Evolutionary conservation across 2,888 invertebrate species (phyloP), one percentile per base, ranked within the genome.

Genomic region (Amiota mariae): DNA sequence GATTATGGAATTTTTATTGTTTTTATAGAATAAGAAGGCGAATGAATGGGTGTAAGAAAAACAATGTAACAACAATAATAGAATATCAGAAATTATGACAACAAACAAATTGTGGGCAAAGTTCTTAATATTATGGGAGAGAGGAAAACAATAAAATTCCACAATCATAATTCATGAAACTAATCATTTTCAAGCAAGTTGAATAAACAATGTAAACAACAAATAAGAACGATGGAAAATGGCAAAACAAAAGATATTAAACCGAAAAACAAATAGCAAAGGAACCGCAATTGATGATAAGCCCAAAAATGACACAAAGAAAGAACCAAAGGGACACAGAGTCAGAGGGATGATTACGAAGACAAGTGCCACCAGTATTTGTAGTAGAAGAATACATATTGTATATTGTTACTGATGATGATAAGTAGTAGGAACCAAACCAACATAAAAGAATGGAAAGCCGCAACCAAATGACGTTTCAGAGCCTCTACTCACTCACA

Each of bases 161-260:
- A 75, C 76, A 80, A 79, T 80, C 77, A 80, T 77, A 80, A 79
- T 77, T 84, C 78, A 82, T 76, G 79, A 51, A 72, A 78, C 78
- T 79, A 81, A 85, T 81, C 78, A 82, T 80, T 36, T 82, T 72
- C 77, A 71, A 57, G 72, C 61, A 76, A 56, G 70, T 70, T 70
- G 36, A 57, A 54, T 18, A 46, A 72, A 57, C 47, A 72, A 72
- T 47, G 54, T 64, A 10, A 18, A 47, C 57, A 56, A 66, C 46
- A 57, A 57, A 24, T 24, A 56, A 66, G 15, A 72, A 46, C 51
- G 46, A 49, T 15, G 59, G 59, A 59, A 12, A 57, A 66, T 63
- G 6, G 46, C n/a, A 51, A 54, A 51, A 47, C 15, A 18, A 66
- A 51, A 72, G 54, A 49, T 49, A 64, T 13, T 20, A 72, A 56